Base-by-base conservation (phyloP, 2,888 invertebrate genomes). In the Slavum lentiscoides region DNA sequence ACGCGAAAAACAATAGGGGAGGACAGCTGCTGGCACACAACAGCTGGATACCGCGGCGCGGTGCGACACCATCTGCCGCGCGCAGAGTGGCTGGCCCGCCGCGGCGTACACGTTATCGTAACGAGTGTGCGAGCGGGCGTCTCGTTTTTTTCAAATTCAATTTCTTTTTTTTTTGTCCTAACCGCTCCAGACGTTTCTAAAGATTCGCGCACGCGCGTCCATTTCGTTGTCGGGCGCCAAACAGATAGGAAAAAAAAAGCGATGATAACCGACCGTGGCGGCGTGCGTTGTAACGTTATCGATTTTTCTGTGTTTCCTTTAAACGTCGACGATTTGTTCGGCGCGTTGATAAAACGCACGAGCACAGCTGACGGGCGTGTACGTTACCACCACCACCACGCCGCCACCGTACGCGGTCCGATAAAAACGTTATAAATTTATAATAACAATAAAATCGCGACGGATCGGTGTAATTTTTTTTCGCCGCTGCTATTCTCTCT, bases 21-120 rank as follows among this genome's bases (percentile, higher is more conserved):
- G 77, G 77, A 72, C 80, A 77, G 77, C 80, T 80, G 77, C 80
- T 80, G 80, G 64, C 64, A 64, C 64, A 64, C 80, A 72, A 80
- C 80, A 80, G 80, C 80, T 80, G 80, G 80, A 80, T 80, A 15
- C 80, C 72, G 64, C n/a, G n/a, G n/a, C n/a, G 72, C 64, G 43
- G 43, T 9, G 43, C 30, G 30, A 30, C 30, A 80, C 80, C 80
- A 80, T 80, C 80, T 80, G 80, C 72, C 72, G 77, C 39, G 59
- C 7, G 49, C 30, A 30, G n/a, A n/a, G n/a, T n/a, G n/a, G n/a
- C n/a, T n/a, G n/a, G n/a, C n/a, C 6, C 43, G 5, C 15, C 13
- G 15, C 30, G 30, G 30, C 30, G 30, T 30, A 30, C 30, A 30
- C 30, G 30, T 30, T 30, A 30, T 2, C 30, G 30, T 30, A 30